These are phyloP conservation scores for Aphelenchoides bicaudatus DNA, from an alignment of 2,888 invertebrate genomes.

Conservation along the genomic window DNA sequence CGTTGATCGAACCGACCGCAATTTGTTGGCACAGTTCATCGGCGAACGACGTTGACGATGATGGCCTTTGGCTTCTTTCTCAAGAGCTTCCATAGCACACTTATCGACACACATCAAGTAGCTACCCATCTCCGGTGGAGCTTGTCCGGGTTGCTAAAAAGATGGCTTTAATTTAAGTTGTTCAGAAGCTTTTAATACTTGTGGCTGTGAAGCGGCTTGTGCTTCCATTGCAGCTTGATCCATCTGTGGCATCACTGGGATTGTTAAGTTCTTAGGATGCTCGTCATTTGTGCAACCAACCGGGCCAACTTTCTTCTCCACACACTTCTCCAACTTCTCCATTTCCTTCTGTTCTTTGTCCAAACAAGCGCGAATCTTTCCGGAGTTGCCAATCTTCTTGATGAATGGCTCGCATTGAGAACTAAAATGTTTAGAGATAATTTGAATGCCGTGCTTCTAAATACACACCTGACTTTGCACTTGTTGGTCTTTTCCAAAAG, in stretches of 20 bases:
- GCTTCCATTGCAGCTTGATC: slow-evolving; percentile 37
- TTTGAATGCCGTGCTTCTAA: not conserved
- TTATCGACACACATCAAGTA: slow-evolving; percentile 58
- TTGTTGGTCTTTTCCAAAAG: slow-evolving; percentile 40
- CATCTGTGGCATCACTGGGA: slow-evolving; percentile 55
- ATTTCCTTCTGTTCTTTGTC: slow-evolving; percentile 51
- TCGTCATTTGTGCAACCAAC: slow-evolving; percentile 52
- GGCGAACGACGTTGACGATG: slow-evolving; percentile 39
- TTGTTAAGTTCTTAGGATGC: slow-evolving; percentile 52
- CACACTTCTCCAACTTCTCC: slow-evolving; percentile 50
- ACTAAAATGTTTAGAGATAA: slow-evolving; percentile 29
- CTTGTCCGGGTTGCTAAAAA: slow-evolving; percentile 31
- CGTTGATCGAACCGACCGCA: slow-evolving; percentile 37
- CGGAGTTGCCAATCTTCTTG: slow-evolving; percentile 47
- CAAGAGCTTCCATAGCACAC: slow-evolving; percentile 48
- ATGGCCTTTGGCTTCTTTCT: slow-evolving; percentile 29
- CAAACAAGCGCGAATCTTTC: slow-evolving; percentile 51
- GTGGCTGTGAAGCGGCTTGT: not conserved
- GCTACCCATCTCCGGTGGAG: slow-evolving; percentile 34
- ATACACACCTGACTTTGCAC: slow-evolving; percentile 44
- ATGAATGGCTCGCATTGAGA: slow-evolving; percentile 45
- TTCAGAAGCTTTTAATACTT: slow-evolving; percentile 1
- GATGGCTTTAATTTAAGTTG: slow-evolving; percentile 11
- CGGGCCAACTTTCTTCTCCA: slow-evolving; percentile 46
- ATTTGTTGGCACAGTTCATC: slow-evolving; percentile 54